Evolutionary conservation across 1,140 invertebrate genomes (phyloP).

Genomic region (Metopolophium dirhodum): DNA sequence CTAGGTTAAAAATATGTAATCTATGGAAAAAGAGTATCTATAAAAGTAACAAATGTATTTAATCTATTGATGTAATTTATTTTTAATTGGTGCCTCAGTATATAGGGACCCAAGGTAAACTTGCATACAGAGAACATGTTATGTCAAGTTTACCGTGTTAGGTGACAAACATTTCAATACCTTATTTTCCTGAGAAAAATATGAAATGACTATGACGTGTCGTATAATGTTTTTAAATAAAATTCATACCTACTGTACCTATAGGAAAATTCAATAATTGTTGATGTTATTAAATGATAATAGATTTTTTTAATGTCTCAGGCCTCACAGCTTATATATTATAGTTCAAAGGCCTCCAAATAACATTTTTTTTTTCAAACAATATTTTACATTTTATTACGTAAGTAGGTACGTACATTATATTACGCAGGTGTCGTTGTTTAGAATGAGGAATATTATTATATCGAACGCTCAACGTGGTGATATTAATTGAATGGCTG

Average conservation of each 20-base stretch:
- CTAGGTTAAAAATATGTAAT: background rate
- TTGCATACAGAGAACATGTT: background rate
- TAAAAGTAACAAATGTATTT: background rate
- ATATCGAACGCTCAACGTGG: background rate
- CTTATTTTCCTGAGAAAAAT: background rate
- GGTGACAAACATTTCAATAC: conserved; percentile 18
- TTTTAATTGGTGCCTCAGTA: conserved; percentile 32
- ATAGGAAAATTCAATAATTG: background rate
- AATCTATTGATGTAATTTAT: background rate
- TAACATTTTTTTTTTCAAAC: background rate
- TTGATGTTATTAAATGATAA: background rate
- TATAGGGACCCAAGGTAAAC: conserved; percentile 38
- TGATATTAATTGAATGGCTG: conserved; percentile 2
- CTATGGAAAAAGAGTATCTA: background rate
- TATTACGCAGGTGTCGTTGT: background rate
- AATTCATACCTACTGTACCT: background rate
- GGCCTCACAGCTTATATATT: background rate
- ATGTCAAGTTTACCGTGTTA: conserved; percentile 12
- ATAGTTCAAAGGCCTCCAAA: background rate
- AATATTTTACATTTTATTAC: background rate
- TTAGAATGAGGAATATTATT: background rate
- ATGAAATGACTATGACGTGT: background rate
- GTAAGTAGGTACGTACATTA: too few species aligned
- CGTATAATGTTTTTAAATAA: background rate
- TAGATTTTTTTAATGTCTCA: background rate